These are phyloP conservation scores for Megalops atlanticus DNA, from an alignment of 2,113 vertebrate genomes.

Conservation along the genomic window DNA sequence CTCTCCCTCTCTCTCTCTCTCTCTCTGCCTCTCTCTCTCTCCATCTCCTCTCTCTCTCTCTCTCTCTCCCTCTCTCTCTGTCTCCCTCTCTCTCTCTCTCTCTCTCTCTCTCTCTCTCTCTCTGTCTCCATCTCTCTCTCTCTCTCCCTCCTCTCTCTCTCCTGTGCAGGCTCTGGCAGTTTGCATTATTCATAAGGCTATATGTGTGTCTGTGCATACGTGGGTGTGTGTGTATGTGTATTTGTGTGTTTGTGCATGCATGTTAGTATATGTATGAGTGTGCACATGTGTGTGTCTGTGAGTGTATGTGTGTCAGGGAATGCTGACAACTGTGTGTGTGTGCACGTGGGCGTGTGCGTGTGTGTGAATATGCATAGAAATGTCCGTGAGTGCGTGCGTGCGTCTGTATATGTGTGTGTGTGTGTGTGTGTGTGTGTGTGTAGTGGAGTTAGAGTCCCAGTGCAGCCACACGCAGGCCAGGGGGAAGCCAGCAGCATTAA, in stretches of 20 bases:
- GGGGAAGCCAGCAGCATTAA: constrained; percentile 55
- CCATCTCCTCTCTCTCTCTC: not conserved
- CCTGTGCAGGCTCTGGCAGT: not conserved
- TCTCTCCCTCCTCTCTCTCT: not conserved
- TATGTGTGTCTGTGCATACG: not conserved
- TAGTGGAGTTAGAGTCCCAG: not conserved
- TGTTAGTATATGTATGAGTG: constrained; percentile 14
- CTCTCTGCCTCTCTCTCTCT: not conserved
- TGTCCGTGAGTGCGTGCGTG: not conserved
- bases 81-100: too few relatives aligned
- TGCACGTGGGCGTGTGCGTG: not conserved
- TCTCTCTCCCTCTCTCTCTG: not conserved
- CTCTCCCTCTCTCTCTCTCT: not conserved
- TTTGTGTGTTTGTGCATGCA: not conserved
- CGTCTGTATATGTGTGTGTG: constrained; percentile 15
- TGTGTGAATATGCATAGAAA: not conserved
- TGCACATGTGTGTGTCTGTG: not conserved
- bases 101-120: not conserved
- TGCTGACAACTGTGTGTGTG: too few relatives aligned
- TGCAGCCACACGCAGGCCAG: constrained; percentile 40
- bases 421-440: constrained; percentile 21
- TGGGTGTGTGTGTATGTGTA: too few relatives aligned
- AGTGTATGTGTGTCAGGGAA: constrained; percentile 3
- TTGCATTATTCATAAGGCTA: not conserved
- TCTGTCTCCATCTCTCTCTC: not conserved